Evolutionary conservation across 2,888 invertebrate genomes (phyloP).

Genomic region (Sphaerophoria rueppellii): DNA sequence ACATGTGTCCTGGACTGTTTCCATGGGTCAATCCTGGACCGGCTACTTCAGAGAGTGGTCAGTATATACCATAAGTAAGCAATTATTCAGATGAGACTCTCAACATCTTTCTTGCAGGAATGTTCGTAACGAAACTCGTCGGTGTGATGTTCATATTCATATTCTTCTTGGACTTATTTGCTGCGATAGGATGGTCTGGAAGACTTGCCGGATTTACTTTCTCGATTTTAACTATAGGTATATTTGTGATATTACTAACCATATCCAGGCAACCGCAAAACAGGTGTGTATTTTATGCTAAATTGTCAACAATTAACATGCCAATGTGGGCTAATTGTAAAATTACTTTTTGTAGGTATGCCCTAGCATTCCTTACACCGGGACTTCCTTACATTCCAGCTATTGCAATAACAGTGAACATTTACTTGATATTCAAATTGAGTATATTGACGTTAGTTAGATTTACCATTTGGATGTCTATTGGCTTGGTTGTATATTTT

Average conservation of each 20-base stretch:
- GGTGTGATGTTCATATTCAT: slow-evolving; percentile 91
- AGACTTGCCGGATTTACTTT: slow-evolving; percentile 86
- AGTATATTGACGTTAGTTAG: slow-evolving; percentile 93
- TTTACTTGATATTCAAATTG: slow-evolving; percentile 96
- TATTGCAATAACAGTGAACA: slow-evolving; percentile 94
- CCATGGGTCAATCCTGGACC: slow-evolving; percentile 95
- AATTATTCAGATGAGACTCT: background rate
- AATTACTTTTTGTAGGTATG: slow-evolving; percentile 84
- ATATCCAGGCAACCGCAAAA: slow-evolving; percentile 96
- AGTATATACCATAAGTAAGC: slow-evolving; percentile 72
- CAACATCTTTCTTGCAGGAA: slow-evolving; percentile 83
- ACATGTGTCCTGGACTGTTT: slow-evolving; percentile 92
- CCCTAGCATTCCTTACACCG: slow-evolving; percentile 93
- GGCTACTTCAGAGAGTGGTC: slow-evolving; percentile 90
- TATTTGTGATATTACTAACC: slow-evolving; percentile 89
- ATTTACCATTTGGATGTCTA: slow-evolving; percentile 95
- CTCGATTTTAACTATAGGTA: slow-evolving; percentile 86
- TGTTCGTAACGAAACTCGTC: slow-evolving; percentile 94
- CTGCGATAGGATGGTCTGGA: slow-evolving; percentile 90
- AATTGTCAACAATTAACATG: no score
- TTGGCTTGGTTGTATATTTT: slow-evolving; percentile 95
- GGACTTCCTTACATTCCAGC: slow-evolving; percentile 95
- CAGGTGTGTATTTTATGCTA: slow-evolving; percentile 84
- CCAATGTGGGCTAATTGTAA: background rate
- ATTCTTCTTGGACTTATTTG: slow-evolving; percentile 90